A percentile compares a stretch with the other conserved stretches of the same genome.
phyloP scores from a whole-genome alignment of 2,113 vertebrate species.

The Hippocampus guttulatus region DNA sequence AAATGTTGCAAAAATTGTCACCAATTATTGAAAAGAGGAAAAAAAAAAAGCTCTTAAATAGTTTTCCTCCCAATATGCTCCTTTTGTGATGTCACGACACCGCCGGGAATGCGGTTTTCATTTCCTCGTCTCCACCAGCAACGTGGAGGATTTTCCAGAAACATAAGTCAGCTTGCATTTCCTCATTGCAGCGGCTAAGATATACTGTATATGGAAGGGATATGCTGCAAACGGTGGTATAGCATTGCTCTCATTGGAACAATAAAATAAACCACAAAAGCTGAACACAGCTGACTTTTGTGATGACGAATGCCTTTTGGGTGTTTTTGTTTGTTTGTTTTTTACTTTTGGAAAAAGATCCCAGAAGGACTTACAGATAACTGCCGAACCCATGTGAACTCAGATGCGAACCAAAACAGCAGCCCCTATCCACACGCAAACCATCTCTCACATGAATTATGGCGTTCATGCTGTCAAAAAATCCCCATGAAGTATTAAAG shows the following conservation, averaged over 20 bases:
- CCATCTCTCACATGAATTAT: neutral
- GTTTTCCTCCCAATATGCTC: neutral
- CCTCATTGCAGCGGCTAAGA: neutral
- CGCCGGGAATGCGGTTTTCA: neutral
- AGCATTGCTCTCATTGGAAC: slow-evolving; percentile 1
- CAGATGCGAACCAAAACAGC: neutral
- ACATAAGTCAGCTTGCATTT: neutral
- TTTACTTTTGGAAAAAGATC: neutral
- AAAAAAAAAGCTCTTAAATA: neutral
- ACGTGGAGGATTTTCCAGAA: neutral
- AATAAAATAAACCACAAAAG: slow-evolving; percentile 6
- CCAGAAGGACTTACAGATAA: neutral
- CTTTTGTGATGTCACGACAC: neutral
- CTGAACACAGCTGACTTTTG: neutral
- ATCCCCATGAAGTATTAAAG: neutral
- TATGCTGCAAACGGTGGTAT: slow-evolving; percentile 21
- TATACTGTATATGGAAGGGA: neutral
- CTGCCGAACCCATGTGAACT: neutral
- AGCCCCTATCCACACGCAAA: neutral
- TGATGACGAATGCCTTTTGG: neutral
- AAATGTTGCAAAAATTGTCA: neutral
- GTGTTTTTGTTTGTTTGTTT: no score
- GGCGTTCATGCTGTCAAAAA: neutral
- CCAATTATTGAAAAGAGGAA: neutral
- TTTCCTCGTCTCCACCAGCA: neutral